Percentiles rank a stretch among this genome's conserved stretches.
phyloP scores from a whole-genome alignment of 30 jellyfish, hydroid and myxozoan species.

The Catostylus mosaicus region DNA sequence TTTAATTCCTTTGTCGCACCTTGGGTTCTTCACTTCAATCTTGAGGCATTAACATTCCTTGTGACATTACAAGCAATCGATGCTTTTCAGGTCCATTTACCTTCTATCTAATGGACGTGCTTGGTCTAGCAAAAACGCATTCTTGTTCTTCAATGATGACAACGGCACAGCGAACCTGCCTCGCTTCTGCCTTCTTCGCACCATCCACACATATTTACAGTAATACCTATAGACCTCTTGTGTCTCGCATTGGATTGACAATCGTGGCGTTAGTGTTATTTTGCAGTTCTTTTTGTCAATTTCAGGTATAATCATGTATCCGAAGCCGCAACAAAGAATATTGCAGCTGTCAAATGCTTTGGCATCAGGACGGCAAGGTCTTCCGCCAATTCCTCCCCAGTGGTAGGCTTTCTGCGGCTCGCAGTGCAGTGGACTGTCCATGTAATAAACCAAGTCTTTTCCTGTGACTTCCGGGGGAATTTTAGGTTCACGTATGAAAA shows the following conservation, averaged over 20 bases:
- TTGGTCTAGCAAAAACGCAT: no score
- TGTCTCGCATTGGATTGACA: constrained; percentile 66
- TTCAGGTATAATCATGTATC: constrained; percentile 68
- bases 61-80: no score
- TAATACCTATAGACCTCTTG: constrained; percentile 46
- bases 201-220: constrained; percentile 80
- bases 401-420: constrained; percentile 50
- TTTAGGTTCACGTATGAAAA: constrained; percentile 43
- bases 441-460: constrained; percentile 46
- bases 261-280: constrained; percentile 20
- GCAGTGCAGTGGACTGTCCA: constrained; percentile 68
- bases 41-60: no score
- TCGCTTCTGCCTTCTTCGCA: constrained; percentile 53
- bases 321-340: constrained; percentile 75
- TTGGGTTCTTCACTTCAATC: no score
- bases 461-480: constrained; percentile 57
- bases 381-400: constrained; percentile 86
- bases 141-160: constrained; percentile 24
- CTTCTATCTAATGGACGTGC: no score
- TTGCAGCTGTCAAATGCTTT: constrained; percentile 74
- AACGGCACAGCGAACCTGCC: constrained; percentile 41
- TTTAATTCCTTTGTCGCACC: no score
- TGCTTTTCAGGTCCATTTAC: no score
- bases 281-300: constrained; percentile 58
- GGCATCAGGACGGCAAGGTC: constrained; percentile 74